Evolutionary conservation across 2,113 vertebrate species (phyloP).

Genomic region (Stigmatopora nigra): DNA sequence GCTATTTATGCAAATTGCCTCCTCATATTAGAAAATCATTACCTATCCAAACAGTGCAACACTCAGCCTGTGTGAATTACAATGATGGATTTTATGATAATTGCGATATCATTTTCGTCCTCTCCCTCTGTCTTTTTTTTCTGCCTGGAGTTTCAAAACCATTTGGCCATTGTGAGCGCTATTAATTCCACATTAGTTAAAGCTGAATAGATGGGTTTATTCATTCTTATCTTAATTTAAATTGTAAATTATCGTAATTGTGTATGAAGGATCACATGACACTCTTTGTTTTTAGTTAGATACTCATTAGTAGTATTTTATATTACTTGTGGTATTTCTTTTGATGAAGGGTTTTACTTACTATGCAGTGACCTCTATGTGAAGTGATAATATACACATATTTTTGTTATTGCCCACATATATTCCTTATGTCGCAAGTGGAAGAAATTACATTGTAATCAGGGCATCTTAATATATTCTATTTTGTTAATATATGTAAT

Average conservation of each 20-base stretch:
- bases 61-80: slow-evolving; percentile 90
- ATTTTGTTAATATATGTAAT: neutral
- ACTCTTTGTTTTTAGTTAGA: slow-evolving; percentile 10
- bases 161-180: slow-evolving; percentile 85
- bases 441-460: neutral
- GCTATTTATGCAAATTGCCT: slow-evolving; percentile 99
- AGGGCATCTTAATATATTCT: neutral
- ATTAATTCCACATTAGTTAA: slow-evolving; percentile 96
- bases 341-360: neutral
- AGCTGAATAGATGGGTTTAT: slow-evolving; percentile 80
- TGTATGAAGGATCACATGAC: slow-evolving; percentile 43
- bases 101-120: slow-evolving; percentile 93
- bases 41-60: slow-evolving; percentile 99
- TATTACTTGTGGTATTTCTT: neutral
- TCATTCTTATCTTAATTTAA: slow-evolving; percentile 46
- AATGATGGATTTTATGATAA: slow-evolving; percentile 99
- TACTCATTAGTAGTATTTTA: slow-evolving; percentile 26
- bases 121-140: slow-evolving; percentile 53
- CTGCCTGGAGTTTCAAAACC: slow-evolving; percentile 88
- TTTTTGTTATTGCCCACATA: no score
- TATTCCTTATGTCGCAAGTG: neutral
- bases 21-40: slow-evolving; percentile 99
- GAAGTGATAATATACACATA: neutral
- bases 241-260: slow-evolving; percentile 53
- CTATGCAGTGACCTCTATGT: neutral